Conservation (phyloP, 1,140 invertebrate genomes). For the Wasmannia auropunctata region DNA sequence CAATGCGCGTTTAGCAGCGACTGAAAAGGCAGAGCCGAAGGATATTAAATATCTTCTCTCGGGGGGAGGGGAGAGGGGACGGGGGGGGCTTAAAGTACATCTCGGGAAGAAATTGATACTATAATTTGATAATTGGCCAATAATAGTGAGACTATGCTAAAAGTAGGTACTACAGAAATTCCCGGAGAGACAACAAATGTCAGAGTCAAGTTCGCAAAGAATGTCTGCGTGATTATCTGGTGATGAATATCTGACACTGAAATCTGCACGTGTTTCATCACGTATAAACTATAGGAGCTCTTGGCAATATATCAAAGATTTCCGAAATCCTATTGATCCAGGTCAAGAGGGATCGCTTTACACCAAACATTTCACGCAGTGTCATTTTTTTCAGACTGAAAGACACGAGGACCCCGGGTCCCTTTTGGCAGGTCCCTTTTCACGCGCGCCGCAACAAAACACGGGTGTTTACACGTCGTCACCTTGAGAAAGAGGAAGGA, state of each 20-base stretch:
- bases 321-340: not conserved
- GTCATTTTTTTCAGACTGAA: not conserved
- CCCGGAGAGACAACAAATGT: not conserved
- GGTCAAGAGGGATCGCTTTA: not conserved
- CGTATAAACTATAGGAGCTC: not conserved
- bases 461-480: not conserved
- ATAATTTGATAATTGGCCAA: not conserved
- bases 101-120: not conserved
- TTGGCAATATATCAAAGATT: not conserved
- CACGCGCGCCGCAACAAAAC: not conserved
- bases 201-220: not conserved
- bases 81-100: not conserved
- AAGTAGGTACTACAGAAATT: not conserved
- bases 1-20: not conserved
- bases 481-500: not conserved
- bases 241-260: not conserved
- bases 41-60: not conserved
- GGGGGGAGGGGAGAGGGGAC: too few relatives aligned
- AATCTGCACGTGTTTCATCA: not conserved
- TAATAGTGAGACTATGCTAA: not conserved
- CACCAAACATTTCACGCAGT: not conserved
- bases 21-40: not conserved
- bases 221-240: not conserved
- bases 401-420: not conserved
- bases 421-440: not conserved